Evolutionary conservation across 2,113 vertebrate species (phyloP), one percentile per base, ranked within the genome.

Genomic region (Panthera uncia): DNA sequence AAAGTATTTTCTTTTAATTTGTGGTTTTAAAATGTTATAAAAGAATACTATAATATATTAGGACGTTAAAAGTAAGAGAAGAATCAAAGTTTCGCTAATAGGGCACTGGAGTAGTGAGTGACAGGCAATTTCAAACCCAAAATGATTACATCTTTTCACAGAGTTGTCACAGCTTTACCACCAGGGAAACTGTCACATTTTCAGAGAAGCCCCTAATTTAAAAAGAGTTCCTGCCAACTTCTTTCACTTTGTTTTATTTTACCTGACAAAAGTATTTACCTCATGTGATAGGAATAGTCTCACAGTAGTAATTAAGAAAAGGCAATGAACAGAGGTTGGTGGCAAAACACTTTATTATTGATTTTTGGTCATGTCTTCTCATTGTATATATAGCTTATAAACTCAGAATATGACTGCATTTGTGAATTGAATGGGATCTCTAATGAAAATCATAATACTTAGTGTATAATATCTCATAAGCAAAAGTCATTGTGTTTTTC

Each of bases 171-270:
- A 69, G 69, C 12, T 76, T 91, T 78, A 63, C 90, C n/a, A 73
- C 50, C 57, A 95, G 63, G n/a, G 68, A 94, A 94, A 83, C 87
- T 94, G 95, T 97, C 94, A 97, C 31, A 91, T 96, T 82, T 95
- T 93, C 71, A 88, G 18, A 96, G 86, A 97, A 95, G 69, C 45
- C 89, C 55, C 69, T 97, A 93, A 98, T 98, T 98, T 98, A 96
- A 79, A 96, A 97, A 92, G 45, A 68, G 31, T 94, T 92, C 87
- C 83, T 97, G 76, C 79, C 95, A 98, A 89, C 69, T 95, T 95
- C 31, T 63, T 96, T 90, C 55, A 89, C 89, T 95, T 96, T 96
- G n/a, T 97, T 98, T 97, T 95, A 97, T 97, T 97, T 97, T 52
- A 86, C 25, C 90, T 97, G 95, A 93, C 74, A 95, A 92, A 97